Evolutionary conservation across 2,888 invertebrate genomes (phyloP), one percentile per base, ranked within the genome.

Genomic region (Ormyrus nitidulus): DNA sequence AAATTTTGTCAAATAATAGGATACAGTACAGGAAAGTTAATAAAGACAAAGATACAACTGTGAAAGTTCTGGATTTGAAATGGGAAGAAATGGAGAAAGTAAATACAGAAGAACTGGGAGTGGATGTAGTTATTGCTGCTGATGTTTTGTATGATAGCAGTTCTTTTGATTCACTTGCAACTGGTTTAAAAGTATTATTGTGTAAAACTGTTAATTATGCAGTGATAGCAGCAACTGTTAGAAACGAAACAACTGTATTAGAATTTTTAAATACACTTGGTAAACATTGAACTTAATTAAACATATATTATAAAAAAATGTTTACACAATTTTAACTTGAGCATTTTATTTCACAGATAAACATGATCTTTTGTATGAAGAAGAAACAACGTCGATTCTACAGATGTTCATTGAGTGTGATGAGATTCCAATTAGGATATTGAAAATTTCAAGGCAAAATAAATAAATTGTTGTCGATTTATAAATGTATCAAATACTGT

Each of bases 191-290:
- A 56, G 85, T 84, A 65, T 86, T 93, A 49, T 91, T 92, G 64
- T 75, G 83, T 4, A 83, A 85, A 48, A 87, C 88, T 65, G 83
- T 87, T 78, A 88, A 90, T 71, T 88, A 91, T 84, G 91, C 92
- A 83, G 89, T 93, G 80, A 88, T 94, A 75, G 93, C 93, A 51
- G 93, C 93, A 78, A 93, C 94, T 1, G 91, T 95, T 82, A 91
- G 96, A 83, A 95, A 95, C 91, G 90, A 92, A 85, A 91, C 92
- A 0, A 96, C 96, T 0, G 91, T 94, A 82, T 85, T 91, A 5
- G 85, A 88, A 46, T 96, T 96, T 90, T 87, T 94, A 62, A 83
- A 90, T 13, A 86, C 89, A 82, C 88, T 94, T 84, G 92, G 95
- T 94, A 87, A 74, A 66, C 77, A 56, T 10, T 44, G 6, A 44